Evolutionary conservation across 2,113 vertebrate genomes (phyloP), one percentile per base, ranked within the genome.

Genomic region (Gobio gobio): DNA sequence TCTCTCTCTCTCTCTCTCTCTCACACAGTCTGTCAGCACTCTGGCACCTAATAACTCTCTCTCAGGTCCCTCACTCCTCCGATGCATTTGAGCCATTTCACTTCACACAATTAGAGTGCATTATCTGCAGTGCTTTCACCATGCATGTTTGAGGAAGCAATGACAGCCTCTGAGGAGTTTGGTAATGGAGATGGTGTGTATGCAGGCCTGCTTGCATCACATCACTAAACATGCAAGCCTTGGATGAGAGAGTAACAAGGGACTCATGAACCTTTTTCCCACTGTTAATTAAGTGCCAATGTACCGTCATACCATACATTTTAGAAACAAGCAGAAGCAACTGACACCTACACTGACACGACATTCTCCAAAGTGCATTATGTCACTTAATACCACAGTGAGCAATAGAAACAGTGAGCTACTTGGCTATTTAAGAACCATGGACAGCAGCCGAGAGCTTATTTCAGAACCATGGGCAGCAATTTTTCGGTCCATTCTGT

Each of bases 41-140:
- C 18, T 63, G 40, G 56, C 82, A 24, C 0, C 76, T 68, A 73
- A 61, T 80, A 80, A 80, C 26, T 68, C 68, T 29, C 33, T 84
- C 79, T 20, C 59, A 51, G 61, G 3, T n/a, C 79, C 14, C 64
- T 78, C 47, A 70, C 63, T 70, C 63, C 40, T 72, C 40, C 78
- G 56, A 51, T 86, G 82, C 77, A 75, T 87, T 83, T 88, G 49
- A 87, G 51, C 7, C 33, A 40, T 87, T 84, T 82, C 79, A 81
- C 80, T 72, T 59, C 83, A 81, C 83, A 85, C 89, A 86, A 88
- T 90, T 87, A 88, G 63, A 80, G 78, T 78, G 73, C 83, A 88
- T 87, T 83, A 90, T 83, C 81, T 80, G n/a, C 51, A 84, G 75
- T 70, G 56, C 85, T 81, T 88, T 85, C 82, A 72, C 77, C 74